Conservation (phyloP, 2,113 vertebrate species). For the Mesembrinibis cayennensis region DNA sequence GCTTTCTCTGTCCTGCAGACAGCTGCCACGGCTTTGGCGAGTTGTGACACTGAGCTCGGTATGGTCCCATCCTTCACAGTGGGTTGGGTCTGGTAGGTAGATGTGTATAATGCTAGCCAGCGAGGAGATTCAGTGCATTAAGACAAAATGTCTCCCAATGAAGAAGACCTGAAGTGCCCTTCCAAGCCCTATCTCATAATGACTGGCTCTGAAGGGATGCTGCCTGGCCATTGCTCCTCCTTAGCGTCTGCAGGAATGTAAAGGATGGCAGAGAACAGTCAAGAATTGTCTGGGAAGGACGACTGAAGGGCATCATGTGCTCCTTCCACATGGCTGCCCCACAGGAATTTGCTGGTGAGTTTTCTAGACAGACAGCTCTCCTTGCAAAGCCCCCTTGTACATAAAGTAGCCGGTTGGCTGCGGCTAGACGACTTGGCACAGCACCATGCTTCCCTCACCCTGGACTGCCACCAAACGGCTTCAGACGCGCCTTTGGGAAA, state of each 20-base stretch:
- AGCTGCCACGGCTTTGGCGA: background rate
- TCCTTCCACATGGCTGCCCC: conserved; percentile 18
- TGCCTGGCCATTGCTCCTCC: background rate
- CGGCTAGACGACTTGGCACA: background rate
- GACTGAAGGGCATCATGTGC: background rate
- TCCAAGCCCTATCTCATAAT: background rate
- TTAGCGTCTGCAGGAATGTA: background rate
- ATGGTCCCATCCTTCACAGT: conserved; percentile 44
- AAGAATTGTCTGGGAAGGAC: background rate
- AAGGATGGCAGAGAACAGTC: background rate
- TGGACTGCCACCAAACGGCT: background rate
- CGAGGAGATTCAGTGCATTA: background rate
- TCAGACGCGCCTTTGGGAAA: background rate
- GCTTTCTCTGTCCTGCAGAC: background rate
- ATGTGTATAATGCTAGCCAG: background rate
- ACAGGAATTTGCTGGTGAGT: background rate
- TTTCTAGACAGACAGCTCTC: background rate
- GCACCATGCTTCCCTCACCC: background rate
- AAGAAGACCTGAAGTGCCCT: background rate
- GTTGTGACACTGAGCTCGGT: background rate
- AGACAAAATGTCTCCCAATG: background rate
- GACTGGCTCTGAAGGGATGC: background rate
- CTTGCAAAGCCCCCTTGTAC: background rate
- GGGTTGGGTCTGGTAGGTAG: conserved; percentile 51
- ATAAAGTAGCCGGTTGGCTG: background rate